Base-by-base conservation (phyloP, 1,140 invertebrate species). In the Archegozetes longisetosus region DNA sequence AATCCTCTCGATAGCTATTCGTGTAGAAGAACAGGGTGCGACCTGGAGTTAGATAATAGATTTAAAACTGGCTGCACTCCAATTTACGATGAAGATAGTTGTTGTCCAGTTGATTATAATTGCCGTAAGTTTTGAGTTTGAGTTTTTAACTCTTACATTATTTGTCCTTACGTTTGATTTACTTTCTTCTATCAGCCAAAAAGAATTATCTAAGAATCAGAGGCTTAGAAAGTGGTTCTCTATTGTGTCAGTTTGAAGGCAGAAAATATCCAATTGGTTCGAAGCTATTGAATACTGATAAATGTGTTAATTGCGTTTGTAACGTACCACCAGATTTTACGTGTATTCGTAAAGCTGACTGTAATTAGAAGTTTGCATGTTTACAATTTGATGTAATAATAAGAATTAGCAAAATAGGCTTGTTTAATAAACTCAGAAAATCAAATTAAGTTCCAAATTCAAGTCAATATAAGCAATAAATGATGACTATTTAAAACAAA, bases 21-120 rank as follows among this genome's bases (percentile, higher is more conserved):
- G 22, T 66, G 65, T 24, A 29, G 54, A 27, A 32, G 56, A 2
- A 60, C 61, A 51, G 55, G 60, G 14, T 66, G 65, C 28, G 28
- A 61, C 2, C 22, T 60, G 29, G n/a, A 60, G 13, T 47, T 51
- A 1, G 48, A 58, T 58, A 40, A 40, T 27, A 9, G 48, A 27
- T 58, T 58, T 24, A 49, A 22, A 23, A 13, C 24, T 26, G 65
- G 65, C 1, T 66, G 65, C 52, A 61, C 65, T 9, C 65, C 65
- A 9, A 61, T 66, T 20, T 66, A 66, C 53, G 60, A 66, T 48
- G 62, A 66, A 24, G 63, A 64, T 26, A 58, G 58, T 2, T 66
- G 65, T 20, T 66, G 65, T 47, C 64, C 65, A 12, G 63, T 66
- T 12, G 65, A 66, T 47, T 66, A 66, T 46, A 58, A 66, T 25